These are phyloP conservation scores for Mamestra brassicae DNA, from an alignment of 2,888 invertebrate species.

Conservation along the genomic window DNA sequence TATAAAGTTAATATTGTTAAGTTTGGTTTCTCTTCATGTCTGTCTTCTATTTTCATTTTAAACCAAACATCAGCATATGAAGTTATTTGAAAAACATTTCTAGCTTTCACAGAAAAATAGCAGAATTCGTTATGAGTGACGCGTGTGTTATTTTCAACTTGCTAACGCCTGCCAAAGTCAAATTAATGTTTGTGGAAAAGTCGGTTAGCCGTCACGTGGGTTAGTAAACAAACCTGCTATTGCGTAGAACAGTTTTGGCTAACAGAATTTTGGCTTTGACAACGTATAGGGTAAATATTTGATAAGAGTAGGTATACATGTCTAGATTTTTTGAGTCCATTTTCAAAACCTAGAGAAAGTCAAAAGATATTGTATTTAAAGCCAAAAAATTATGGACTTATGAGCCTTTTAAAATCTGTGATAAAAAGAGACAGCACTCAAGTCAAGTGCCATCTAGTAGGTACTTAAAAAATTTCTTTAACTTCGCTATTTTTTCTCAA, in stretches of 20 bases:
- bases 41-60: background rate
- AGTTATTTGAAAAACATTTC: conserved; percentile 2
- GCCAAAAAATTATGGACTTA: no score
- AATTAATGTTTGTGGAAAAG: conserved; percentile 27
- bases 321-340: no score
- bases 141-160: conserved; percentile 25
- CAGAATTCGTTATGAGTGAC: conserved; percentile 12
- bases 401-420: no score
- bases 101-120: conserved; percentile 4
- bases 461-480: no score
- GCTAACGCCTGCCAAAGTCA: conserved; percentile 25
- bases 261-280: conserved; percentile 1
- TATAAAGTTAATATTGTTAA: background rate
- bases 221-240: conserved; percentile 11
- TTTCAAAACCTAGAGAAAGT: no score
- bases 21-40: background rate
- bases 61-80: background rate
- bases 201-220: background rate
- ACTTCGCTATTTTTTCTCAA: no score
- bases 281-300: background rate
- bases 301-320: background rate
- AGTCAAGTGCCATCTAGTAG: no score
- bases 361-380: no score
- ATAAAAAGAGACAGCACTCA: no score
- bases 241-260: background rate